A percentile compares a stretch with the other conserved stretches of the same genome.
Evolutionary conservation across 1,140 invertebrate genomes (phyloP).

Genomic region (Drosophila nigromelanica): DNA sequence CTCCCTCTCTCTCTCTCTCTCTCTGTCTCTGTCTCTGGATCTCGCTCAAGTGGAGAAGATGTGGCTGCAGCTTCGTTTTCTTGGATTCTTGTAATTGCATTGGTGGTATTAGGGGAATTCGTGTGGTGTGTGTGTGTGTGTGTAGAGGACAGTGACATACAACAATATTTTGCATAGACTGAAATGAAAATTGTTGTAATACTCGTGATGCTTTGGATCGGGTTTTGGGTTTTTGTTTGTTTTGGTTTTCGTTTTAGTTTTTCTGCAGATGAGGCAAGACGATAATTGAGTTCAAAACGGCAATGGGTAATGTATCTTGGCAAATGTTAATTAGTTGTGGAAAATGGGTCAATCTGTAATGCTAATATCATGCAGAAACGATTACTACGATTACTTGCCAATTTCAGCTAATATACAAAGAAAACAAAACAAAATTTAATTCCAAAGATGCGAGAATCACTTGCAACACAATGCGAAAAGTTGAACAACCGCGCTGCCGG

Average conservation of each 20-base stretch:
- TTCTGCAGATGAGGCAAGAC: slow-evolving; percentile 66
- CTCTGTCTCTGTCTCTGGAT: slow-evolving; percentile 9
- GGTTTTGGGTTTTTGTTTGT: slow-evolving; percentile 18
- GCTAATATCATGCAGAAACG: slow-evolving; percentile 29
- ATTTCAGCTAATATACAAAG: slow-evolving; percentile 22
- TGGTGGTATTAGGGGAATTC: slow-evolving; percentile 2
- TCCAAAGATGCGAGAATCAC: slow-evolving; percentile 33
- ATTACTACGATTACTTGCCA: slow-evolving; percentile 36
- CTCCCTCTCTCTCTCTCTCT: slow-evolving; percentile 13
- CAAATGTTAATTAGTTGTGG: slow-evolving; percentile 78
- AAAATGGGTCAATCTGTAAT: slow-evolving; percentile 68
- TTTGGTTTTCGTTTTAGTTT: slow-evolving; percentile 30
- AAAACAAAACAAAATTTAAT: slow-evolving; percentile 25
- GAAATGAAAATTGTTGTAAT: slow-evolving; percentile 71
- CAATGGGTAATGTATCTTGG: slow-evolving; percentile 60
- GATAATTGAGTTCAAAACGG: slow-evolving; percentile 76
- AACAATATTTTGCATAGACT: slow-evolving; percentile 42
- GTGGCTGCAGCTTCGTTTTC: slow-evolving; percentile 35
- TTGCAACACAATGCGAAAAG: slow-evolving; percentile 47
- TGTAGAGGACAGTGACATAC: slow-evolving; percentile 36
- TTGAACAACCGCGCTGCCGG: slow-evolving; percentile 62
- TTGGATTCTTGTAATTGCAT: slow-evolving; percentile 73
- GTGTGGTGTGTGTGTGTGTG: background rate
- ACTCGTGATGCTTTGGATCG: slow-evolving; percentile 25
- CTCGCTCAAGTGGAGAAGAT: slow-evolving; percentile 39